phyloP scores from a whole-genome alignment of 23 tunicate species.

The Pegea sp. region DNA sequence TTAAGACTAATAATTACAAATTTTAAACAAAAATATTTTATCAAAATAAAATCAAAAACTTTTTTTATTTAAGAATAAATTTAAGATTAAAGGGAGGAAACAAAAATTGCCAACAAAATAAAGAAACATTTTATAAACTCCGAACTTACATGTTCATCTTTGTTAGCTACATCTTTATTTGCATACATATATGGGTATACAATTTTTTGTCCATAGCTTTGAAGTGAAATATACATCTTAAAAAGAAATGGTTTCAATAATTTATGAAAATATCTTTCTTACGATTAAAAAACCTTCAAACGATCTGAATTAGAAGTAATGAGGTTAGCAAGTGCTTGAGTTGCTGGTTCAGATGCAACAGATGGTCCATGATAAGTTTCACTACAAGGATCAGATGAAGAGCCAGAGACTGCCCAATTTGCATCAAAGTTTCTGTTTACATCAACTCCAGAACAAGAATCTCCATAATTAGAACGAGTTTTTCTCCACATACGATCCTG shows the following conservation, averaged over 20 bases:
- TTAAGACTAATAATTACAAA: too few relatives aligned
- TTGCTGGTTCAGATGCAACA: constrained; percentile 50
- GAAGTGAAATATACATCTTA: constrained; percentile 70
- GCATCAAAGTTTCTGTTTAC: constrained; percentile 94
- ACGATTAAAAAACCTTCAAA: constrained; percentile 4
- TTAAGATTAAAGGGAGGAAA: too few relatives aligned
- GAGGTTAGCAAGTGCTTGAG: constrained; percentile 23
- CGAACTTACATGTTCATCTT: constrained; percentile 19
- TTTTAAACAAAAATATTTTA: too few relatives aligned
- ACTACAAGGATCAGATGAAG: constrained; percentile 54
- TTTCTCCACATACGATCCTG: constrained; percentile 99
- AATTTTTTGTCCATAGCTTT: constrained; percentile 49
- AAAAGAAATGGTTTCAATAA: background rate
- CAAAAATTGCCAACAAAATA: too few relatives aligned
- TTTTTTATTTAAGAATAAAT: too few relatives aligned
- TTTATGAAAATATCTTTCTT: background rate
- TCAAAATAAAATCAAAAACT: too few relatives aligned
- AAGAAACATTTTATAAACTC: too few relatives aligned
- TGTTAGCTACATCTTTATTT: constrained; percentile 11
- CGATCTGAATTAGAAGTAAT: constrained; percentile 6
- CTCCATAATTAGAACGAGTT: constrained; percentile 25
- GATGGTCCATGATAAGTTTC: constrained; percentile 74
- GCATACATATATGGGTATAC: constrained; percentile 62
- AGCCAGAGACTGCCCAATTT: constrained; percentile 46
- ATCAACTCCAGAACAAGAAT: constrained; percentile 65